These are phyloP conservation scores for Agrochola macilenta DNA, from an alignment of 2,888 invertebrate genomes.

Conservation along the genomic window DNA sequence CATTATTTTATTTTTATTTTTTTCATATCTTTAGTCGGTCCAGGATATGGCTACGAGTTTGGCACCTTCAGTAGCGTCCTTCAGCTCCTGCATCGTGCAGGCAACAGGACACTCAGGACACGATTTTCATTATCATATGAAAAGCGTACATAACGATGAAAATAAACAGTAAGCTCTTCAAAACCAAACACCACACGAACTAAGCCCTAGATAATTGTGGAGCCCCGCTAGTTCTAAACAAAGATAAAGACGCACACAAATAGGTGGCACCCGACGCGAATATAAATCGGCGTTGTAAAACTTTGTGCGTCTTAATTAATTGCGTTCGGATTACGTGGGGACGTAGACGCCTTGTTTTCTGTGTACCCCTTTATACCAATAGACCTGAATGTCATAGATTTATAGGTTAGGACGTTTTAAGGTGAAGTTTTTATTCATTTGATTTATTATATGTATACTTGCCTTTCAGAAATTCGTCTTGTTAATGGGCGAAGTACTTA, in stretches of 20 bases:
- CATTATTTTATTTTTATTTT: no score
- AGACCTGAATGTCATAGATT: conserved; percentile 32
- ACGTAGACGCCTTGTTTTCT: conserved; percentile 63
- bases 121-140: no score
- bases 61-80: no score
- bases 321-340: conserved; percentile 80
- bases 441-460: neutral
- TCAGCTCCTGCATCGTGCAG: no score
- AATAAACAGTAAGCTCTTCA: conserved; percentile 8
- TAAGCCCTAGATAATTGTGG: conserved; percentile 28
- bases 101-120: no score
- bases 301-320: conserved; percentile 85
- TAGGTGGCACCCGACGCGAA: conserved; percentile 75
- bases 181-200: conserved; percentile 21
- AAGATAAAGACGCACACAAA: conserved; percentile 74
- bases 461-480: neutral
- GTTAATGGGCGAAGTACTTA: neutral
- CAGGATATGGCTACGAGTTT: no score
- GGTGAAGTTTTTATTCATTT: accelerated
- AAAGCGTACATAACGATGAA: no score
- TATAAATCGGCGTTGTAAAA: conserved; percentile 85
- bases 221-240: conserved; percentile 65
- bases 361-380: conserved; percentile 33
- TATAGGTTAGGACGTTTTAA: neutral
- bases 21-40: no score